Percentiles rank a stretch among this genome's conserved stretches.
Evolutionary conservation across 2,113 vertebrate species (phyloP).

Genomic region (Cyanoderma ruficeps): DNA sequence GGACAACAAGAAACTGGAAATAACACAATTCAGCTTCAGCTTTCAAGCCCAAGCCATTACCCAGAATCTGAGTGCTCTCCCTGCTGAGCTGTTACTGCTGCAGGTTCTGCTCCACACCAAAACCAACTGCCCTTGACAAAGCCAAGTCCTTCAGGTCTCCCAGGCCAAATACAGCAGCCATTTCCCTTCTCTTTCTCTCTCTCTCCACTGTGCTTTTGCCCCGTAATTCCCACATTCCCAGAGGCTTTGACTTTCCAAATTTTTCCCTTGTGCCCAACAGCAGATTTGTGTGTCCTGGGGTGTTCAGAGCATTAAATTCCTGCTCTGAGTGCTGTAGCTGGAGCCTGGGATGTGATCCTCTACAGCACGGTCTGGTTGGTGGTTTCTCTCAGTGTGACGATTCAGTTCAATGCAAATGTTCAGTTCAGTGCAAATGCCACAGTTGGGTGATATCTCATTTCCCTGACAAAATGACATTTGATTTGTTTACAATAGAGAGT

Average conservation of each 20-base stretch:
- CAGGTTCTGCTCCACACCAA: not conserved
- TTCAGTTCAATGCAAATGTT: not conserved
- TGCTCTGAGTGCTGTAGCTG: not conserved
- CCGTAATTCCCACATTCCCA: not conserved
- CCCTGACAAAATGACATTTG: not conserved
- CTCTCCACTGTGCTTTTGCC: not conserved
- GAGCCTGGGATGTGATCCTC: not conserved
- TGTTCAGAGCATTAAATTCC: not conserved
- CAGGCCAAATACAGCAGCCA: fast-evolving
- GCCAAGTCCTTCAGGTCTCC: not conserved
- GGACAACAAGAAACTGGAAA: fast-evolving
- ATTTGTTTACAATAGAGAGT: not conserved
- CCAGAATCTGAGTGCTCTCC: fast-evolving
- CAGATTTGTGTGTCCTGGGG: not conserved
- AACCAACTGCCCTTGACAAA: not conserved
- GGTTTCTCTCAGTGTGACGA: not conserved
- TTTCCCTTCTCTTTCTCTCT: not conserved
- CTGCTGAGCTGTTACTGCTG: not conserved
- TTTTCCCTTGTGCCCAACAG: not conserved
- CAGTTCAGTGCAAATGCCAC: not conserved
- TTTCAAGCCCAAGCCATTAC: not conserved
- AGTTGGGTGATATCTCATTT: not conserved
- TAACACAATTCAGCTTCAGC: not conserved
- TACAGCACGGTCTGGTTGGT: not conserved
- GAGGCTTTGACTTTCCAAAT: not conserved